A percentile compares a stretch with the other conserved stretches of the same genome.
phyloP scores from a whole-genome alignment of 1,140 invertebrate genomes.

The Lethocerus indicus region DNA sequence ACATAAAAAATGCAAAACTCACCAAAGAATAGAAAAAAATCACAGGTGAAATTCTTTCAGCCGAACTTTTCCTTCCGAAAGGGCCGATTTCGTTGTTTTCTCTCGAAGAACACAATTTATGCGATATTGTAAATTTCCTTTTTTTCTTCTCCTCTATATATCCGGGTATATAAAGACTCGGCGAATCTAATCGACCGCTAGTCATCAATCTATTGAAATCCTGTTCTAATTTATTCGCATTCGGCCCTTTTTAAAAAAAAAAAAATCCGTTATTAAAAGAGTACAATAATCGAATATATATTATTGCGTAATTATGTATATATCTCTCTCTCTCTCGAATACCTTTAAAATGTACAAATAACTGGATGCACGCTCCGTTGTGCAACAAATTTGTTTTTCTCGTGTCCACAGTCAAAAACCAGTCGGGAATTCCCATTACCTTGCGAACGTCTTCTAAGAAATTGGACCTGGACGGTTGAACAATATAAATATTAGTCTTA shows the following conservation, averaged over 20 bases:
- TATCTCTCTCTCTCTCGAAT: conserved; percentile 5
- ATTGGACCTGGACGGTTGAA: conserved; percentile 39
- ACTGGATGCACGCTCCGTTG: conserved; percentile 66
- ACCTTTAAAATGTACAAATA: conserved; percentile 75
- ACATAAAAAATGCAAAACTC: too few species aligned
- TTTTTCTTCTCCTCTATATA: conserved; percentile 45
- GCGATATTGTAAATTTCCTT: conserved; percentile 41
- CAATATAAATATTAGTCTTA: neutral
- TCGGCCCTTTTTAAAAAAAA: conserved; percentile 33
- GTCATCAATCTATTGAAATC: conserved; percentile 58
- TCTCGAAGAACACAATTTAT: conserved; percentile 50
- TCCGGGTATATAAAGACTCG: conserved; percentile 61
- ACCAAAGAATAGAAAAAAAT: too few species aligned
- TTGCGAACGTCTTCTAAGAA: conserved; percentile 68
- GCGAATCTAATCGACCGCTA: conserved; percentile 48
- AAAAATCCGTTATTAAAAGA: neutral
- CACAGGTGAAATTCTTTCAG: too few species aligned
- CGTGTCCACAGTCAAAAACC: conserved; percentile 74
- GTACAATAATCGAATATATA: neutral
- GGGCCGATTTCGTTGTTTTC: conserved; percentile 57
- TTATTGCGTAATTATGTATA: neutral
- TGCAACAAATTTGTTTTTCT: conserved; percentile 61
- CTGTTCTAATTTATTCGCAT: conserved; percentile 54
- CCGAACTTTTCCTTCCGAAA: too few species aligned
- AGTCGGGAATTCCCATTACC: conserved; percentile 72